These are phyloP conservation scores for Pao palembangensis DNA, from an alignment of 2,113 vertebrate genomes.

Conservation along the genomic window DNA sequence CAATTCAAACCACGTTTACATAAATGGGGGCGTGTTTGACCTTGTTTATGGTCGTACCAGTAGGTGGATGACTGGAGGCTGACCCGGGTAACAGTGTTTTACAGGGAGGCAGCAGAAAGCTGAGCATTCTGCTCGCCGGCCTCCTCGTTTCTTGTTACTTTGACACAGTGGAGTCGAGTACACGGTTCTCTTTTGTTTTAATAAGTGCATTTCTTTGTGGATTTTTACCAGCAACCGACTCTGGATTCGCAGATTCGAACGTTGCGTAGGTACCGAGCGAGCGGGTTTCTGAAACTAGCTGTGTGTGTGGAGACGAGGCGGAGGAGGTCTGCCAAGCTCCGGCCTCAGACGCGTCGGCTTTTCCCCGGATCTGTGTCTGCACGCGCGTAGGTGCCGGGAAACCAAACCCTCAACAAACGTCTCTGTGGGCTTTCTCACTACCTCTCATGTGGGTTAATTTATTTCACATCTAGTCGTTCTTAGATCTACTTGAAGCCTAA, in stretches of 20 bases:
- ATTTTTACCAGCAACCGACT: constrained; percentile 49
- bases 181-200: constrained; percentile 41
- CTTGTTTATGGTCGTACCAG: constrained; percentile 31
- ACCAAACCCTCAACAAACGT: constrained; percentile 36
- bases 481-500: constrained; percentile 84
- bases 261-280: constrained; percentile 40
- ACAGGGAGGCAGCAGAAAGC: constrained; percentile 29
- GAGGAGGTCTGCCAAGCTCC: constrained; percentile 61
- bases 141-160: constrained; percentile 58
- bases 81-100: constrained; percentile 31
- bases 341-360: constrained; percentile 62
- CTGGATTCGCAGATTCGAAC: constrained; percentile 49
- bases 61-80: constrained; percentile 17
- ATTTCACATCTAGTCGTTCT: constrained; percentile 76
- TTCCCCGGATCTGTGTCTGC: constrained; percentile 6
- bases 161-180: constrained; percentile 25
- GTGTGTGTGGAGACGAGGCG: constrained; percentile 27
- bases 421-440: constrained; percentile 76
- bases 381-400: not conserved
- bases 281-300: constrained; percentile 43
- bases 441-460: constrained; percentile 80
- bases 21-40: constrained; percentile 52
- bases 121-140: constrained; percentile 24
- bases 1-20: constrained; percentile 72
- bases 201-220: constrained; percentile 51